Evolutionary conservation across 2,113 vertebrate species (phyloP).

Genomic region (Esox niger): DNA sequence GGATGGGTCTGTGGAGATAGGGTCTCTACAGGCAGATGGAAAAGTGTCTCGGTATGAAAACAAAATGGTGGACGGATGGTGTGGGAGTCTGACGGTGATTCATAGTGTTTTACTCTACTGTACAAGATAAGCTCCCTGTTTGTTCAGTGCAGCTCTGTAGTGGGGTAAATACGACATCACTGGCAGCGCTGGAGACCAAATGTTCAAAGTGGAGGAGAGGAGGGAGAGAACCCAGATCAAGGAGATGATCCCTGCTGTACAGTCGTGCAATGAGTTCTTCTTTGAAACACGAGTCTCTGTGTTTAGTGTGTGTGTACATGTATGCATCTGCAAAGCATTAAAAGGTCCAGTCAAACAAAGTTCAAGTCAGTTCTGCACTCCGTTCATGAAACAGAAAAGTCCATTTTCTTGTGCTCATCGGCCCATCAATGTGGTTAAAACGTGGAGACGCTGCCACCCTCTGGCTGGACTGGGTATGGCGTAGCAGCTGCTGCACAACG

Average conservation of each 20-base stretch:
- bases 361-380: slow-evolving; percentile 14
- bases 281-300: not conserved
- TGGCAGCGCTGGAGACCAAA: not conserved
- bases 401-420: slow-evolving; percentile 27
- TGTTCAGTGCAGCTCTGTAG: slow-evolving; percentile 4
- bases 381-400: slow-evolving; percentile 9
- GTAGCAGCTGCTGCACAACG: slow-evolving; percentile 13
- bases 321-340: slow-evolving; percentile 7
- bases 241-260: slow-evolving; percentile 9
- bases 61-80: not conserved
- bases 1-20: slow-evolving; percentile 19
- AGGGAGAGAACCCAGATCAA: not conserved
- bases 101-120: slow-evolving; percentile 27
- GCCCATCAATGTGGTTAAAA: slow-evolving; percentile 6
- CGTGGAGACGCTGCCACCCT: slow-evolving; percentile 29
- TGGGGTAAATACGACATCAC: slow-evolving; percentile 15
- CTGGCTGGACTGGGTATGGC: slow-evolving; percentile 36
- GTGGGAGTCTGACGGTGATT: slow-evolving; percentile 2
- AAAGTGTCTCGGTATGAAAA: slow-evolving; percentile 34
- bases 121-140: slow-evolving; percentile 6
- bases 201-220: slow-evolving; percentile 1
- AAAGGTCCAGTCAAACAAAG: slow-evolving; percentile 20
- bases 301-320: not conserved
- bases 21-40: slow-evolving; percentile 35
- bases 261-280: slow-evolving; percentile 13